These are phyloP conservation scores for Hetaerina titia DNA, from an alignment of 2,888 invertebrate species.

Conservation along the genomic window DNA sequence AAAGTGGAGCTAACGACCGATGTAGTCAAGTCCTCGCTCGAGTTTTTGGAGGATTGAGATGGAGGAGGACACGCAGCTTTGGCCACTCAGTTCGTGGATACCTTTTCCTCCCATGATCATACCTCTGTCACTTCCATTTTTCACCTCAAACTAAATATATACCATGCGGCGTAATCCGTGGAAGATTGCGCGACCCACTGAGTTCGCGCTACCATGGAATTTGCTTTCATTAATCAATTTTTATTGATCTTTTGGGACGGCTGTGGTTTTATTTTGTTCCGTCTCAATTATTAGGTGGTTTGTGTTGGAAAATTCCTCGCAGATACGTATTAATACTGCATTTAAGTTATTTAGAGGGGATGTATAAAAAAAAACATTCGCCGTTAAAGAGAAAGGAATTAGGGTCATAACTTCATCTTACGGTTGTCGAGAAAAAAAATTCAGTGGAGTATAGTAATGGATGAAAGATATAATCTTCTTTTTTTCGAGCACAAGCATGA, in stretches of 20 bases:
- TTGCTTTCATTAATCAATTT: neutral
- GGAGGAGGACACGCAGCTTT: neutral
- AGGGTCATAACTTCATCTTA: slow-evolving; percentile 10
- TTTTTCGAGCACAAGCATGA: neutral
- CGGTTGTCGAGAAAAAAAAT: neutral
- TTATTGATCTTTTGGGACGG: neutral
- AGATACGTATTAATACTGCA: neutral
- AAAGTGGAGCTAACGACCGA: neutral
- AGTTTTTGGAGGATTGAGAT: slow-evolving; percentile 10
- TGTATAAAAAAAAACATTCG: neutral
- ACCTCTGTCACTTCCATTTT: neutral
- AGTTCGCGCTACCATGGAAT: neutral
- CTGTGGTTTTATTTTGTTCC: neutral
- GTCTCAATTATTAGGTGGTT: neutral
- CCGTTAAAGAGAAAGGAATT: neutral
- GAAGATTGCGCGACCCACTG: neutral
- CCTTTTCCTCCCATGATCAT: neutral
- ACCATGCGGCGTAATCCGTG: neutral
- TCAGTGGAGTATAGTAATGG: neutral
- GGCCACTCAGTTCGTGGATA: too few species aligned
- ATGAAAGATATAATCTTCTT: neutral
- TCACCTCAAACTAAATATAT: neutral
- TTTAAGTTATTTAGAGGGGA: neutral
- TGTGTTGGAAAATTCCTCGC: neutral
- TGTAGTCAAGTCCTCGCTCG: neutral